phyloP scores from a whole-genome alignment of 2,888 invertebrate genomes.

The Lycophotia porphyrea region DNA sequence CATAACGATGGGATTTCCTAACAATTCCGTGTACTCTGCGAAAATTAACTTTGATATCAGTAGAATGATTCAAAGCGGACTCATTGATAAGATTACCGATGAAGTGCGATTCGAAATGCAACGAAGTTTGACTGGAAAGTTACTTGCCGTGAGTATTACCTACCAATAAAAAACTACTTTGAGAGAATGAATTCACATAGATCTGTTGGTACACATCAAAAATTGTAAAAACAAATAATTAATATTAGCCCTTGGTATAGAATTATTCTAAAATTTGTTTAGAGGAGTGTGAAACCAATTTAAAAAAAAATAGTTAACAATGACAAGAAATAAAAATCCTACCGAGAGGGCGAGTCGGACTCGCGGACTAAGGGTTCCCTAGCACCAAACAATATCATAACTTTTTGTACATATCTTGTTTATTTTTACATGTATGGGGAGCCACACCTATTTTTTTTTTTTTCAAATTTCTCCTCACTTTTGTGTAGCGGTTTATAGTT shows the following conservation, averaged over 20 bases:
- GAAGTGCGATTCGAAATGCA: constrained; percentile 94
- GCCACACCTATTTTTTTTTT: too few relatives aligned
- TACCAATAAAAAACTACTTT: not conserved
- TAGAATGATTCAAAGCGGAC: constrained; percentile 92
- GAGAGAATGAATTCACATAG: not conserved
- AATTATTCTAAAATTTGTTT: too few relatives aligned
- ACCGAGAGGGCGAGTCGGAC: too few relatives aligned
- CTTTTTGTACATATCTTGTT: too few relatives aligned
- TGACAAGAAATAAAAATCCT: too few relatives aligned
- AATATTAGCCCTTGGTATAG: not conserved
- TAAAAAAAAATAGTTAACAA: too few relatives aligned
- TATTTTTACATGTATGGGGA: too few relatives aligned
- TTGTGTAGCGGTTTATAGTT: too few relatives aligned
- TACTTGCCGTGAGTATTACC: constrained; percentile 90
- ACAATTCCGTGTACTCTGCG: constrained; percentile 91
- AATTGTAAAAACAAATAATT: not conserved
- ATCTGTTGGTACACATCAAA: not conserved
- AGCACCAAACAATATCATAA: too few relatives aligned
- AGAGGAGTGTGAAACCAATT: too few relatives aligned
- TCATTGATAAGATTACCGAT: constrained; percentile 91
- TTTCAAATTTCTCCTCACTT: too few relatives aligned
- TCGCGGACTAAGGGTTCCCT: too few relatives aligned
- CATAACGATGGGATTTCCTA: constrained; percentile 92
- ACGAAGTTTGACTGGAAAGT: constrained; percentile 90
- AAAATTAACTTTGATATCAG: constrained; percentile 91